These are phyloP conservation scores for Morpho helenor DNA, from an alignment of 2,888 invertebrate species.

Conservation along the genomic window DNA sequence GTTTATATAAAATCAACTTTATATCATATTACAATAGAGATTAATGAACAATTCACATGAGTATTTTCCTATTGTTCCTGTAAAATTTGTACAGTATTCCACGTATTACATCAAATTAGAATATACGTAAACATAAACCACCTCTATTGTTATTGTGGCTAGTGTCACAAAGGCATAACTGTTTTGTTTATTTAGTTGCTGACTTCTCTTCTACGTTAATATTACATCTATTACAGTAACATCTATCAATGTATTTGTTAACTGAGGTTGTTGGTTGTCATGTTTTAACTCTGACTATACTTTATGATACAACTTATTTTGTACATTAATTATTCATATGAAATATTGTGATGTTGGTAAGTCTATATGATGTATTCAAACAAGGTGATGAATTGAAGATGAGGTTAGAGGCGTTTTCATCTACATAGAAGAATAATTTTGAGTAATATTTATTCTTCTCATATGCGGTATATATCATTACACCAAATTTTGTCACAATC, in stretches of 20 bases:
- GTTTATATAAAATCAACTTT: conserved; percentile 12
- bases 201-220: background rate
- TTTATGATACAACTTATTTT: background rate
- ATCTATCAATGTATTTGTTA: conserved; percentile 12
- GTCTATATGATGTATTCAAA: too few relatives aligned
- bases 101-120: background rate
- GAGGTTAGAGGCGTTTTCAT: too few relatives aligned
- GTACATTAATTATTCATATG: background rate
- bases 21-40: conserved; percentile 1
- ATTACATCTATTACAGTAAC: conserved; percentile 13
- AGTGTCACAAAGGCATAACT: background rate
- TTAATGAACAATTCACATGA: background rate
- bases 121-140: background rate
- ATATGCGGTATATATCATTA: too few relatives aligned
- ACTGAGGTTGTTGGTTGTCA: conserved; percentile 5
- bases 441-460: too few relatives aligned
- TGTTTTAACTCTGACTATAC: background rate
- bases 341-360: too few relatives aligned
- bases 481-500: too few relatives aligned
- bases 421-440: too few relatives aligned
- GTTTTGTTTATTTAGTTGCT: background rate
- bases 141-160: background rate
- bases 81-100: conserved; percentile 9
- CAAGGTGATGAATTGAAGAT: too few relatives aligned
- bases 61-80: background rate